Base-by-base conservation (phyloP, 2,797 vertebrate genomes). In the Morus bassanus region DNA sequence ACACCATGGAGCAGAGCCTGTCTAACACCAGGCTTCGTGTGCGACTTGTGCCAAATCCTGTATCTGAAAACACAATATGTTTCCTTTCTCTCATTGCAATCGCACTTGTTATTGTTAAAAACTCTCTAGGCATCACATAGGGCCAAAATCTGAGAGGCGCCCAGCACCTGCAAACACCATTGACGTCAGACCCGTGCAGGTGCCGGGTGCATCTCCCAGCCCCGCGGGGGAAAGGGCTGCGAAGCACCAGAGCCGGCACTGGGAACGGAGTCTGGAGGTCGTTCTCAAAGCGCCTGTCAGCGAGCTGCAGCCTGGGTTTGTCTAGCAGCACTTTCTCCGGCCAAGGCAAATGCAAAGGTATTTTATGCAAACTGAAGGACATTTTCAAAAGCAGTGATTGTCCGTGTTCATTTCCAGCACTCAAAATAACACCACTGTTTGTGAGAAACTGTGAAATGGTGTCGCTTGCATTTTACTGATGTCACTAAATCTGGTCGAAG, bases 21-120 rank as follows among this genome's bases (percentile, higher is more conserved):
- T 43, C 61, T 46, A 63, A 43, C 90, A 28, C 70, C 63, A 13
- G 74, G 95, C 97, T 97, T 82, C 50, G 4, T 5, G 21, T 0
- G 13, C 30, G 24, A 88, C 82, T 13, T 5, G 86, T 87, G 97
- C 97, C 97, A 97, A 94, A 94, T 92, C 92, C 94, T 60, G 4
- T 83, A 86, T 96, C 97, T 95, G 95, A 95, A 94, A 96, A 90
- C 93, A 96, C 95, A 97, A 41, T 64, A 56, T 70, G 96, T 96
- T 98, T 97, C 97, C 97, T 97, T 94, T 96, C 95, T 77, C 95
- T 77, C 65, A 13, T 93, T 46, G 95, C 74, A 43, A 43, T 82
- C 56, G 16, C 95, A 56, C 77, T 92, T 67, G 85, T 78, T 82
- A 88, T 75, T 86, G 87, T 95, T 89, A 33, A 33, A 87, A 19